Evolutionary conservation across 2,797 vertebrate genomes (phyloP), one percentile per base, ranked within the genome.

Genomic region (Darevskia mixta): DNA sequence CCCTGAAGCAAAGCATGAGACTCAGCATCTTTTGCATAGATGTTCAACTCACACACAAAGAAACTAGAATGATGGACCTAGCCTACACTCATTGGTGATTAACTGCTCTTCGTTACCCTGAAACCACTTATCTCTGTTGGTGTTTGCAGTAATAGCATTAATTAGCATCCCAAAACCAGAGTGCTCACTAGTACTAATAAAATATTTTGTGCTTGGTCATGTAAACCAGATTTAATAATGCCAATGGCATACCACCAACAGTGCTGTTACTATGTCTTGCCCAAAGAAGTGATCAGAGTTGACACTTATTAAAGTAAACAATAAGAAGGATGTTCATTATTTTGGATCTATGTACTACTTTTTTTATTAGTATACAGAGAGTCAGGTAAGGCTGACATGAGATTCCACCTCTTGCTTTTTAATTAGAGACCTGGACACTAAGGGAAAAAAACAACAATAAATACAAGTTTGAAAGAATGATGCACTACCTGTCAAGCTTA

Each of bases 391-490:
- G 41, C 85, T 85, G 69, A 72, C 75, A 38, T 86, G 89, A 29
- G 49, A 89, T 88, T 94, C 88, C 38, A 66, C n/a, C 41, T 58
- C 55, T 5, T 45, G 35, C 25, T 27, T 25, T 86, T 87, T 92
- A 93, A 92, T 91, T 92, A 88, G 76, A 89, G 83, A 69, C 25
- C 32, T 25, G 32, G 9, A 5, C 11, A 25, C 23, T 85, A 92
- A 91, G 78, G 83, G 91, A 64, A 86, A 88, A 85, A 82, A 25
- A n/a, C 29, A n/a, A 27, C 27, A 89, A 9, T 43, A 80, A 86
- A 4, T 90, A 73, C 85, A 93, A 86, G 86, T 10, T 8, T 35
- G 90, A 5, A 80, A 38, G 8, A 77, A 82, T 61, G 38, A 13
- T 82, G 29, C 82, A 55, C 72, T 88, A 82, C 38, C 71, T 79